phyloP scores from a whole-genome alignment of 2,113 vertebrate genomes.

The Tapirus terrestris region DNA sequence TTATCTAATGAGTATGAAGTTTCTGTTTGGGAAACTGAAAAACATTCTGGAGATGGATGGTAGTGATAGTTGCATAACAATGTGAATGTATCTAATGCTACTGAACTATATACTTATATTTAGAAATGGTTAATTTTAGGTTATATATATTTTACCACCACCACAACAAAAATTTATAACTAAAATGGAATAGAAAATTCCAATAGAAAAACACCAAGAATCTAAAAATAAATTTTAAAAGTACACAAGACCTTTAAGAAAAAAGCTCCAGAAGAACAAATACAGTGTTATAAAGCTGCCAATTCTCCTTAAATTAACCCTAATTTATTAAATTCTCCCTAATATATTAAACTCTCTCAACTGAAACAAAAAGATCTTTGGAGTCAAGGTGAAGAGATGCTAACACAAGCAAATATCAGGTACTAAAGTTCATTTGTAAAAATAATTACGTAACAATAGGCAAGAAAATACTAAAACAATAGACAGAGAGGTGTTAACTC shows the following conservation, averaged over 20 bases:
- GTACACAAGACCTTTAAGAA: background rate
- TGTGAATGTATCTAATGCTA: background rate
- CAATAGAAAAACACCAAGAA: background rate
- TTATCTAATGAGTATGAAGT: background rate
- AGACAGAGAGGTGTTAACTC: background rate
- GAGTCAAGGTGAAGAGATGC: background rate
- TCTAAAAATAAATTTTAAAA: slow-evolving; percentile 21
- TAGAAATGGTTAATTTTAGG: background rate
- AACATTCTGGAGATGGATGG: background rate
- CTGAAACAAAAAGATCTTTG: background rate
- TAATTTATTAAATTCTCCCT: background rate
- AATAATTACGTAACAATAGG: background rate
- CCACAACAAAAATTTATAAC: background rate
- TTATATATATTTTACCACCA: background rate
- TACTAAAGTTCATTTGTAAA: background rate
- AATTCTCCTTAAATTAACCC: background rate
- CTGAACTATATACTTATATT: background rate
- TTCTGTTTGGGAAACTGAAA: background rate
- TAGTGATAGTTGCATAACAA: background rate
- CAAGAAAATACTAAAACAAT: slow-evolving; percentile 13
- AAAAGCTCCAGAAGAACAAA: background rate
- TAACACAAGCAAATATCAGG: background rate
- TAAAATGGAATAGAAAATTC: background rate
- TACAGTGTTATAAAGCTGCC: background rate
- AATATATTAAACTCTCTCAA: background rate